Evolutionary conservation across 2,113 vertebrate genomes (phyloP).

Genomic region (Perca flavescens): DNA sequence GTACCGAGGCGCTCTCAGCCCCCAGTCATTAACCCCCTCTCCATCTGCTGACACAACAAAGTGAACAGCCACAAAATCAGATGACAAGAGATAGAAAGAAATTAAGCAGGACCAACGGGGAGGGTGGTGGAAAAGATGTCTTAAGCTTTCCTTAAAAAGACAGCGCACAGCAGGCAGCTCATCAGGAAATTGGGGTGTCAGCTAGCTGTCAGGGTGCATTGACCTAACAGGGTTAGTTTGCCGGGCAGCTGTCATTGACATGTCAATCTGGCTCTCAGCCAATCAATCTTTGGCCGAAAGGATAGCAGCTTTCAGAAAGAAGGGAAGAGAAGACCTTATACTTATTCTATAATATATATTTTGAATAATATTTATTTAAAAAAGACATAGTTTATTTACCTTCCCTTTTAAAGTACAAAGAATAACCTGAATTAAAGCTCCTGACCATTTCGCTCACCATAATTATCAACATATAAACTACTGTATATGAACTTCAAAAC

Average conservation of each 20-base stretch:
- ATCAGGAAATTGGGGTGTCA: constrained; percentile 80
- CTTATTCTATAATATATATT: constrained; percentile 12
- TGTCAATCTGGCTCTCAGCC: constrained; percentile 70
- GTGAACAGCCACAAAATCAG: constrained; percentile 70
- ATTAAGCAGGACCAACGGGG: constrained; percentile 49
- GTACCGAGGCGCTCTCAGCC: constrained; percentile 40
- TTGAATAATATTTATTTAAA: constrained; percentile 1
- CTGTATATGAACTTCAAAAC: neutral
- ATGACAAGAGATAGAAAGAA: constrained; percentile 76
- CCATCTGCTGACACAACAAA: constrained; percentile 75
- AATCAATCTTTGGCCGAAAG: constrained; percentile 70
- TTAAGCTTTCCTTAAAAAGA: constrained; percentile 65
- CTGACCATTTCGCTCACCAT: neutral
- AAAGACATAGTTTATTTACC: neutral
- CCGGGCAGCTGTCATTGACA: constrained; percentile 71
- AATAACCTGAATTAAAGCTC: neutral
- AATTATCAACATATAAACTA: neutral
- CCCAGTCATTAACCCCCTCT: constrained; percentile 62
- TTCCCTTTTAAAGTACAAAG: constrained; percentile 15
- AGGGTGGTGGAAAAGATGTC: constrained; percentile 46
- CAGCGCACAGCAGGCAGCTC: constrained; percentile 52
- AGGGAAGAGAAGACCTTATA: constrained; percentile 13
- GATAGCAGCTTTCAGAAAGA: constrained; percentile 28
- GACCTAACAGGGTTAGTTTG: constrained; percentile 68
- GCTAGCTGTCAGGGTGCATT: constrained; percentile 76